Conservation (phyloP, 2,888 invertebrate species). For the Dione vanillae region DNA sequence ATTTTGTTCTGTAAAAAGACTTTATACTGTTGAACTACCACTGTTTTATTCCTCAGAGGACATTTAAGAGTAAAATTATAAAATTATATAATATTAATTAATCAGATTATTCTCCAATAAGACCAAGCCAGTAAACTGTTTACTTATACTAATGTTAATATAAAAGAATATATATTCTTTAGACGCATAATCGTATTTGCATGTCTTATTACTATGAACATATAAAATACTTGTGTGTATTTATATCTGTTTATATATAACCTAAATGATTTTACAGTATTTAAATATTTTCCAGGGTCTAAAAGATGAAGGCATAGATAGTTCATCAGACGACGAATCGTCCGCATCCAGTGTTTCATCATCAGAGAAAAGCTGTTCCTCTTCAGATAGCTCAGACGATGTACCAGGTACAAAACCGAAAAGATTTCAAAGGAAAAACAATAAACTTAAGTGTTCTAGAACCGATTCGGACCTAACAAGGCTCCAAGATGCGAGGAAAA, state of each 20-base stretch:
- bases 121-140: no score
- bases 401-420: conserved; percentile 68
- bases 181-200: no score
- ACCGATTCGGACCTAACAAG: conserved; percentile 77
- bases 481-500: conserved; percentile 63
- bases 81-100: no score
- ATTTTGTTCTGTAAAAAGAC: background rate
- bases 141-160: no score
- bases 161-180: no score
- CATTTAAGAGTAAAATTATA: no score
- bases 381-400: conserved; percentile 77
- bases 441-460: conserved; percentile 73
- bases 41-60: no score
- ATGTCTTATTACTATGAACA: no score
- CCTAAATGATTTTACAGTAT: background rate
- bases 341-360: conserved; percentile 76
- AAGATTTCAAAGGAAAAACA: conserved; percentile 73
- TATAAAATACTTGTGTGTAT: no score
- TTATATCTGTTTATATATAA: background rate
- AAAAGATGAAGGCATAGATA: conserved; percentile 82
- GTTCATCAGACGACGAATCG: conserved; percentile 80
- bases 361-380: conserved; percentile 79
- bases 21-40: no score
- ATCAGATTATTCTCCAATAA: no score
- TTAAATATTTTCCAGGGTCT: conserved; percentile 67